Evolutionary conservation across 2,797 vertebrate genomes (phyloP).

Genomic region (Poeciliopsis gracilis): DNA sequence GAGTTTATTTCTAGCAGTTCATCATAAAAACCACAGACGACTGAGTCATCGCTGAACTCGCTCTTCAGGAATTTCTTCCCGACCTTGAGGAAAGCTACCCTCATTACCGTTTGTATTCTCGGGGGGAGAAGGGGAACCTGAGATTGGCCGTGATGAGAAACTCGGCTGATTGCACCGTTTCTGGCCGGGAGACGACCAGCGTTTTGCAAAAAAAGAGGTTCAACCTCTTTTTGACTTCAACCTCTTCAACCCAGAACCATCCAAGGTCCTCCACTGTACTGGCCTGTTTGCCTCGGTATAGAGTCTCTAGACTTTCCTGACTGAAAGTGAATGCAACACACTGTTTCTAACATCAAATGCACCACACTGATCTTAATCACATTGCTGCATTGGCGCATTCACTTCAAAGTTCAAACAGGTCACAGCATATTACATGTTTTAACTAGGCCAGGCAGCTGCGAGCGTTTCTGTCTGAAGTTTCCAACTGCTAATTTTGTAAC

Average conservation of each 20-base stretch:
- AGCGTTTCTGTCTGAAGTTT: not conserved
- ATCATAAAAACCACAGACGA: slow-evolving; percentile 49
- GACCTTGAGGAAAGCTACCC: slow-evolving; percentile 69
- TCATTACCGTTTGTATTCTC: slow-evolving; percentile 72
- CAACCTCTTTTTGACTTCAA: slow-evolving; percentile 32
- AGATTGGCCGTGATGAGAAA: slow-evolving; percentile 47
- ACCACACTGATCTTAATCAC: not conserved
- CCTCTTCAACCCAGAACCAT: slow-evolving; percentile 44
- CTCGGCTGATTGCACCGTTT: slow-evolving; percentile 6
- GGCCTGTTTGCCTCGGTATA: not conserved
- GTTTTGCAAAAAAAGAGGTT: not conserved
- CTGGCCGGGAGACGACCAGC: not conserved
- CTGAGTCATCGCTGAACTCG: slow-evolving; percentile 60
- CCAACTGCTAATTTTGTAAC: not conserved
- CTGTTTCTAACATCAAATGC: not conserved
- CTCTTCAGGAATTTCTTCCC: slow-evolving; percentile 57
- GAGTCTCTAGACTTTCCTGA: not conserved
- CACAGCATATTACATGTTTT: not conserved
- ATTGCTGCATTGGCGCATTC: not conserved
- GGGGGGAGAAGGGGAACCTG: slow-evolving; percentile 23
- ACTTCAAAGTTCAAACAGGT: not conserved
- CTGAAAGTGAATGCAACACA: slow-evolving; percentile 8
- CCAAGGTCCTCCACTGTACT: slow-evolving; percentile 49
- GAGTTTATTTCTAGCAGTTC: slow-evolving; percentile 44
- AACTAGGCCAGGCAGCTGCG: not conserved